Evolutionary conservation across 2,888 invertebrate genomes (phyloP).

Genomic region (Keiferia lycopersicella): DNA sequence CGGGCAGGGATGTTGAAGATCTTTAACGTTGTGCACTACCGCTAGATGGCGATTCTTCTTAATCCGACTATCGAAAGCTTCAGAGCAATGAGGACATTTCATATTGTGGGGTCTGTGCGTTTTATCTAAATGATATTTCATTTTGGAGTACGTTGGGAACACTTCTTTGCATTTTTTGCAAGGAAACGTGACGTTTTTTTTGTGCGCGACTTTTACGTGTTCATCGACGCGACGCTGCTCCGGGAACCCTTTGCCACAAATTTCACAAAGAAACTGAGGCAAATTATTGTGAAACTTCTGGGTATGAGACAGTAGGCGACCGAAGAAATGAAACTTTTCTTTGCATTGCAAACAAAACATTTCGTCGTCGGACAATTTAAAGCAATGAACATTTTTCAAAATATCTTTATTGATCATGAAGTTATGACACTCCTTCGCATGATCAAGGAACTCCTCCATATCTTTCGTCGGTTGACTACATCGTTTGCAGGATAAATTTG

Average conservation of each 20-base stretch:
- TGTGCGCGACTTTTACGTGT: conserved; percentile 56
- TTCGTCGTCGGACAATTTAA: conserved; percentile 49
- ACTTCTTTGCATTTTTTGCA: conserved; percentile 47
- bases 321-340: conserved; percentile 53
- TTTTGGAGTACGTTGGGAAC: conserved; percentile 43
- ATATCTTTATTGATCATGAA: conserved; percentile 45
- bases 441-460: conserved; percentile 46
- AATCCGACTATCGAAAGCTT: conserved; percentile 54
- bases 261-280: conserved; percentile 53
- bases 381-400: conserved; percentile 43
- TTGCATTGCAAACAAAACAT: conserved; percentile 56
- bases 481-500: conserved; percentile 48
- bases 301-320: conserved; percentile 49
- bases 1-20: conserved; percentile 58
- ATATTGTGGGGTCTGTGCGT: conserved; percentile 31
- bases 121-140: conserved; percentile 40
- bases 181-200: conserved; percentile 30
- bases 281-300: conserved; percentile 53
- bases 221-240: conserved; percentile 52
- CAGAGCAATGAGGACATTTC: conserved; percentile 63
- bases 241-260: conserved; percentile 63
- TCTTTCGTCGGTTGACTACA: conserved; percentile 40
- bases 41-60: conserved; percentile 62
- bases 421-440: conserved; percentile 41
- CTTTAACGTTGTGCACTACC: conserved; percentile 58